A percentile compares a stretch with the other conserved stretches of the same genome.
These are phyloP conservation scores for Oscheius myriophilus DNA, from an alignment of 2,888 invertebrate species.

Conservation along the genomic window DNA sequence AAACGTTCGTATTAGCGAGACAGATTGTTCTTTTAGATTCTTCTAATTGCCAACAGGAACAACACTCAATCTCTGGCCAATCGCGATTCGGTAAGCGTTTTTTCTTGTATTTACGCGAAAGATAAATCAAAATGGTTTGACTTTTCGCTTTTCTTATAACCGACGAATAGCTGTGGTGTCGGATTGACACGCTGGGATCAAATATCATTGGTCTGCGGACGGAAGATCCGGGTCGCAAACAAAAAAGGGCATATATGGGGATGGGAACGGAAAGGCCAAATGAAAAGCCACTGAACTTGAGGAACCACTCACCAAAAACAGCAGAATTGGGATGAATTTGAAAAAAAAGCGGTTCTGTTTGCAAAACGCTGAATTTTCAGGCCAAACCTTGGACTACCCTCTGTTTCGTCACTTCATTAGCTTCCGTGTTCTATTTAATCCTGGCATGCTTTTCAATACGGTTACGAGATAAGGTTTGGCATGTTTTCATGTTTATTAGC, in stretches of 20 bases:
- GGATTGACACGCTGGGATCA: not conserved
- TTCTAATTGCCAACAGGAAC: slow-evolving; percentile 27
- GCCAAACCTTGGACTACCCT: slow-evolving; percentile 42
- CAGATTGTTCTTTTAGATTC: slow-evolving; percentile 16
- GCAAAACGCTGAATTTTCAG: slow-evolving; percentile 30
- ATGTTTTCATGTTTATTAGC: too few relatives aligned
- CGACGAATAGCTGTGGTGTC: slow-evolving; percentile 14
- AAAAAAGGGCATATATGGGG: not conserved
- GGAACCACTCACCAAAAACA: too few relatives aligned
- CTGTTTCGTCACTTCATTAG: slow-evolving; percentile 45
- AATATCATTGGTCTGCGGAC: slow-evolving; percentile 12
- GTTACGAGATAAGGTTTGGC: slow-evolving; percentile 48
- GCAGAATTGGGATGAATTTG: too few relatives aligned
- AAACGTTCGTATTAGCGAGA: not conserved
- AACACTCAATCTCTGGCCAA: slow-evolving; percentile 18
- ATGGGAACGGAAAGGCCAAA: not conserved
- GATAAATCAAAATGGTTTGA: not conserved
- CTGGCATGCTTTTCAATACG: slow-evolving; percentile 45
- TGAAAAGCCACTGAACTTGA: not conserved
- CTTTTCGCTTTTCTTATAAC: slow-evolving; percentile 8
- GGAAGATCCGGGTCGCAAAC: slow-evolving; percentile 24
- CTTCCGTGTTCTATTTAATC: slow-evolving; percentile 48
- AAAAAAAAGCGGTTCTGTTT: too few relatives aligned
- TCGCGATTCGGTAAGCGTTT: slow-evolving; percentile 16
- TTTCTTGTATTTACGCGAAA: too few relatives aligned